These are phyloP conservation scores for Gymnobelideus leadbeateri DNA, from an alignment of 2,113 vertebrate species.

Conservation along the genomic window DNA sequence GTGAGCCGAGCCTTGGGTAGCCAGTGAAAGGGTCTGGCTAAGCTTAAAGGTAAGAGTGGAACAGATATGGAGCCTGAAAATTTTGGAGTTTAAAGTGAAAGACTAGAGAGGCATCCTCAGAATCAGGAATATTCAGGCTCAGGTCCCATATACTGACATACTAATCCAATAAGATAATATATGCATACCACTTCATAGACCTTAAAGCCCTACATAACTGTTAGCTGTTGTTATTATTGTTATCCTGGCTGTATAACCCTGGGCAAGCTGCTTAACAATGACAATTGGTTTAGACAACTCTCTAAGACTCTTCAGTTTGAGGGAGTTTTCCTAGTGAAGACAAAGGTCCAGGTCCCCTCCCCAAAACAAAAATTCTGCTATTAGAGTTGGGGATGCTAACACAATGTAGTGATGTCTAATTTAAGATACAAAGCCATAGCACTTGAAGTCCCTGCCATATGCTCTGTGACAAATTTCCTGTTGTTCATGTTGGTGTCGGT, in stretches of 20 bases:
- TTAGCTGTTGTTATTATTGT: neutral
- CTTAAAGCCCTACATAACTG: too few relatives aligned
- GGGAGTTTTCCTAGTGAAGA: neutral
- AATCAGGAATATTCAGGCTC: neutral
- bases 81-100: neutral
- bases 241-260: neutral
- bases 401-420: neutral
- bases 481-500: neutral
- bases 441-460: neutral
- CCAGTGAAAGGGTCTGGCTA: neutral
- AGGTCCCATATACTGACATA: neutral
- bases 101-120: neutral
- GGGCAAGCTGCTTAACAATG: neutral
- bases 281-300: too few relatives aligned
- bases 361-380: neutral
- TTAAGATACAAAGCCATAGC: neutral
- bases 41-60: neutral
- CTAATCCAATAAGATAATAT: neutral
- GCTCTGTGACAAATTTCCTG: neutral
- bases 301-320: too few relatives aligned
- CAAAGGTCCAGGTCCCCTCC: neutral
- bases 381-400: neutral
- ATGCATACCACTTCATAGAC: too few relatives aligned
- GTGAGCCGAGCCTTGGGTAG: slow-evolving; percentile 1
- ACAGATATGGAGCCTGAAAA: neutral